These are phyloP conservation scores for Anas platyrhynchos DNA, from an alignment of 2,113 vertebrate species.

Conservation along the genomic window DNA sequence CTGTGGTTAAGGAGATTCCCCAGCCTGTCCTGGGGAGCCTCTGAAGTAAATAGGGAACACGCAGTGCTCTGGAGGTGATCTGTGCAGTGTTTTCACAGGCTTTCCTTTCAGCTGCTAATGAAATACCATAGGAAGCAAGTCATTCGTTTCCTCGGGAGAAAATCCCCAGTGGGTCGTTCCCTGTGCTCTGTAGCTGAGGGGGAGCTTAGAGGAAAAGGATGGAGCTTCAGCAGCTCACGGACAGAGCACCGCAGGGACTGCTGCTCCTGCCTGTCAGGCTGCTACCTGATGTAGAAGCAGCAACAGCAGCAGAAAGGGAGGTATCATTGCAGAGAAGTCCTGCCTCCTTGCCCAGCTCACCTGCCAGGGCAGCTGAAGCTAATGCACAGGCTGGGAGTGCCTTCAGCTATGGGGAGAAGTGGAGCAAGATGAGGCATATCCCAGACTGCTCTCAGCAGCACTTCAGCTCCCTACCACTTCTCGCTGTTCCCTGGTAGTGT, in stretches of 20 bases:
- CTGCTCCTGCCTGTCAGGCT: neutral
- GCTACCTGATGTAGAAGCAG: neutral
- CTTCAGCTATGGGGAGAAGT: neutral
- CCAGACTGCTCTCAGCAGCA: neutral
- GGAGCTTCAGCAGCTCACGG: neutral
- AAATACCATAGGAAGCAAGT: neutral
- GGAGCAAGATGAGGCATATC: neutral
- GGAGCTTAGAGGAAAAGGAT: neutral
- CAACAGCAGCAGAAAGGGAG: neutral
- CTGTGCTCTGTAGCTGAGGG: neutral
- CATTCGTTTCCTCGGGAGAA: neutral
- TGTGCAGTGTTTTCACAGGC: neutral
- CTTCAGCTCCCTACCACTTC: neutral
- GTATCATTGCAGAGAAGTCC: too few relatives aligned
- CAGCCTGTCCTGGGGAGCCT: neutral
- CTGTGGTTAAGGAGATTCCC: neutral
- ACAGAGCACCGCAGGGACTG: neutral
- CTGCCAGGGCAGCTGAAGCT: neutral
- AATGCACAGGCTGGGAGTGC: rapidly evolving
- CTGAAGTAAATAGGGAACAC: rapidly evolving
- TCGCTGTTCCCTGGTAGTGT: neutral
- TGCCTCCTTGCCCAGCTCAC: neutral
- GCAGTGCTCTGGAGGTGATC: neutral
- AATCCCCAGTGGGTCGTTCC: rapidly evolving
- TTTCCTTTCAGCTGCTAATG: neutral